Evolutionary conservation across 2,113 vertebrate genomes (phyloP), one percentile per base, ranked within the genome.

Genomic region (Polypterus bichir): DNA sequence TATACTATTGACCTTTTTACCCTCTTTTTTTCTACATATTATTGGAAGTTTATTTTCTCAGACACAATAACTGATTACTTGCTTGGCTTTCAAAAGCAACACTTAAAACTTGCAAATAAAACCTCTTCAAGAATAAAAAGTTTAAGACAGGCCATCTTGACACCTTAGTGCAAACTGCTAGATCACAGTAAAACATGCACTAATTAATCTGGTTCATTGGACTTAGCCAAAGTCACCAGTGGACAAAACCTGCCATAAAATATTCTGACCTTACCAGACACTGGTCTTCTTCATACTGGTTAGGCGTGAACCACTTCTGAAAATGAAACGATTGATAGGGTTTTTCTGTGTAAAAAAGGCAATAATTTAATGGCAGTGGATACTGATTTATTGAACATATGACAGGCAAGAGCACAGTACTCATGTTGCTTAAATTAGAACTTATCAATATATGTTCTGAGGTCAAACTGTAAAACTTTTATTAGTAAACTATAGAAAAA

Each of bases 301-400:
- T 62, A 71, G 73, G n/a, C n/a, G n/a, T n/a, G n/a, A 27, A 1
- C 27, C 27, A 27, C 27, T 27, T 27, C 27, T 27, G 27, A 27
- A 27, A 27, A 27, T 27, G 27, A 27, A 27, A 27, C 27, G 27
- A 58, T 45, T 45, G 44, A 2, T 64, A 51, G 11, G 63, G 3
- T 4, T n/a, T 65, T 27, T 64, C 3, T 67, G 6, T 69, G 56
- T 65, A 44, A 66, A 68, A 69, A 62, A 66, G 11, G 0, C 9
- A 9, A 64, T 52, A 48, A 6, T 4, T 70, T 73, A 71, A 57
- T 68, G 4, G 9, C 9, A 62, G 27, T 9, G 1, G 9, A 48
- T 47, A 64, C 70, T 62, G 54, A 68, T 70, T 59, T 70, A 67
- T 3, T 62, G 54, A 72, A 44, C 47, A 62, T 44, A 47, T 5